phyloP scores from a whole-genome alignment of 2,113 vertebrate genomes.

The Galemys pyrenaicus region DNA sequence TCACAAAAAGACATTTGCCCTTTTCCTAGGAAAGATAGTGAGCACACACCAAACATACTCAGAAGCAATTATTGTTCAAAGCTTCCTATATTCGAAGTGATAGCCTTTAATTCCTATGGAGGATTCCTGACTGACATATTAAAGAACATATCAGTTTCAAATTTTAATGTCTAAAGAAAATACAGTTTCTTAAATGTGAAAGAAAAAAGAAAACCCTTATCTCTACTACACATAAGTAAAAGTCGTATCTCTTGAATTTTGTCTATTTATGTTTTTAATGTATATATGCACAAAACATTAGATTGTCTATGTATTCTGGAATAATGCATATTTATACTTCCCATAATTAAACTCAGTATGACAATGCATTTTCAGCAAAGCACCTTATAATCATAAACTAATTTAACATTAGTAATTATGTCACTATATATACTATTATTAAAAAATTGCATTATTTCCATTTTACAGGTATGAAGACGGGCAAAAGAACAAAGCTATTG shows the following conservation, averaged over 20 bases:
- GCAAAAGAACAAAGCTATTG: neutral
- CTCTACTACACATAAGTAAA: neutral
- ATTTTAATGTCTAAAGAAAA: neutral
- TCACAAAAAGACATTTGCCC: neutral
- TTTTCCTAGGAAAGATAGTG: neutral
- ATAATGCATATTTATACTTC: neutral
- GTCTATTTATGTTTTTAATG: neutral
- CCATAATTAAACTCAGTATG: neutral
- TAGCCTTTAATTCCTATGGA: neutral
- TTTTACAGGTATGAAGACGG: conserved; percentile 28
- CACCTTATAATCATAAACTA: neutral
- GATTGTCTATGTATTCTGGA: neutral
- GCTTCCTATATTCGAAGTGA: conserved; percentile 23
- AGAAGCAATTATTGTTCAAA: conserved; percentile 37
- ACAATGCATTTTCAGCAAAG: conserved; percentile 29
- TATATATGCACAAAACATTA: neutral
- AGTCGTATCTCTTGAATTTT: neutral
- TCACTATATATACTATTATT: neutral
- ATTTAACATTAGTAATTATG: neutral
- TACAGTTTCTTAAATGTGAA: conserved; percentile 28
- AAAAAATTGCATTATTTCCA: neutral
- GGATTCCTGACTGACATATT: neutral
- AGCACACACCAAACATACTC: conserved; percentile 20
- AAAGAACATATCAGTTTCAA: conserved; percentile 1
- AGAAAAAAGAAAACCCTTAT: neutral